These are phyloP conservation scores for Peromyscus polionotus DNA, from an alignment of 2,113 vertebrate species.

Conservation along the genomic window DNA sequence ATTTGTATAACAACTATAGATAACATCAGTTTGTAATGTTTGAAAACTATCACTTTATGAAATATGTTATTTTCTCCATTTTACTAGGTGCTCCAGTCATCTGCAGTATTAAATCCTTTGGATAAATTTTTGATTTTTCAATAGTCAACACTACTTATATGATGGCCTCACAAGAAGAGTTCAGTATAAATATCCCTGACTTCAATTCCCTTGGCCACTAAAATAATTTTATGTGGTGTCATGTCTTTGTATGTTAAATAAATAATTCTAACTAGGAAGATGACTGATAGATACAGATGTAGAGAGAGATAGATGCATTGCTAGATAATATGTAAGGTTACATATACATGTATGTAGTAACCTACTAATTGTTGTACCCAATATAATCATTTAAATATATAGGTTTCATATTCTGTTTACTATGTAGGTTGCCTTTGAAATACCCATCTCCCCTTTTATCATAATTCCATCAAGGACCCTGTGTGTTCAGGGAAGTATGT, in stretches of 20 bases:
- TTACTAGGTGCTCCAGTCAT: not conserved
- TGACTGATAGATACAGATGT: not conserved
- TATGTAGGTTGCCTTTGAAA: not conserved
- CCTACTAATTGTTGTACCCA: not conserved
- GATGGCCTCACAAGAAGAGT: not conserved
- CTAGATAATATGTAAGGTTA: not conserved
- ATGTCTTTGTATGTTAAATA: not conserved
- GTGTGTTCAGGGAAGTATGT: not conserved
- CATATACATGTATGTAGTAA: not conserved
- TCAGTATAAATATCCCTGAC: not conserved
- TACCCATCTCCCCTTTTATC: not conserved
- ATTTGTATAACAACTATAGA: not conserved
- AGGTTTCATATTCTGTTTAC: not conserved
- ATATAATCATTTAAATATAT: not conserved
- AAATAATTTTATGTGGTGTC: not conserved
- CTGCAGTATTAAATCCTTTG: conserved; percentile 4
- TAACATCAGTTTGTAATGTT: conserved; percentile 12
- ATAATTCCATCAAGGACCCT: not conserved
- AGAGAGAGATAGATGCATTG: not conserved
- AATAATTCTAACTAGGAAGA: not conserved
- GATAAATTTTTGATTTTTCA: not conserved
- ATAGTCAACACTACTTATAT: not conserved
- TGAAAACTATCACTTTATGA: conserved; percentile 19
- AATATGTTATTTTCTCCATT: conserved; percentile 17
- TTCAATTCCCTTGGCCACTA: not conserved